These are phyloP conservation scores for Psittacula derbiana DNA, from an alignment of 2,797 vertebrate genomes.

Conservation along the genomic window DNA sequence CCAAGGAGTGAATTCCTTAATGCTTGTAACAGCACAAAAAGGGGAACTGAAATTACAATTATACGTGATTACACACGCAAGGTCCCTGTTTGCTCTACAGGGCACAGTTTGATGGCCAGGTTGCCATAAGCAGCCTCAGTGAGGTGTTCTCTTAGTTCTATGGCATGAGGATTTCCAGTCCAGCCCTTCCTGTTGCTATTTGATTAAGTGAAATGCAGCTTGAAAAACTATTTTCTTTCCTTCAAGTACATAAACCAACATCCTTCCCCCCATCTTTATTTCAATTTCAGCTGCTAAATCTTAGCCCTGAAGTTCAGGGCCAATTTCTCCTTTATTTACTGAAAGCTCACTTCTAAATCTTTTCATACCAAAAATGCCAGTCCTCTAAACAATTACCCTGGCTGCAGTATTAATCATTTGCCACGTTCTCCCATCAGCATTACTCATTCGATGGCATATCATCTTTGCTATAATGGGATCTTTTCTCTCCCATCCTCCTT, in stretches of 20 bases:
- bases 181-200: neutral
- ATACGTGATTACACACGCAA: rapidly evolving
- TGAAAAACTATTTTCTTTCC: neutral
- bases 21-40: neutral
- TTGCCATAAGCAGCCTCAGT: neutral
- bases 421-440: neutral
- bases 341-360: slow-evolving; percentile 47
- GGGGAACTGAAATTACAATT: neutral
- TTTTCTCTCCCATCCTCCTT: neutral
- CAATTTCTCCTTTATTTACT: slow-evolving; percentile 53
- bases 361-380: neutral
- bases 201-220: neutral
- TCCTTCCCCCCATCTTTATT: neutral
- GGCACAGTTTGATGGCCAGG: neutral
- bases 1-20: neutral
- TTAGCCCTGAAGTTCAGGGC: slow-evolving; percentile 15
- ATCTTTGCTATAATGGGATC: neutral
- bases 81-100: neutral
- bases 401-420: neutral
- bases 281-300: neutral
- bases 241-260: neutral
- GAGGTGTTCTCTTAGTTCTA: neutral
- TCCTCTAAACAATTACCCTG: slow-evolving; percentile 29
- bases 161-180: neutral
- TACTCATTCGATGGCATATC: neutral